Evolutionary conservation across 2,113 vertebrate species (phyloP), one percentile per base, ranked within the genome.

Genomic region (Thermophis baileyi): DNA sequence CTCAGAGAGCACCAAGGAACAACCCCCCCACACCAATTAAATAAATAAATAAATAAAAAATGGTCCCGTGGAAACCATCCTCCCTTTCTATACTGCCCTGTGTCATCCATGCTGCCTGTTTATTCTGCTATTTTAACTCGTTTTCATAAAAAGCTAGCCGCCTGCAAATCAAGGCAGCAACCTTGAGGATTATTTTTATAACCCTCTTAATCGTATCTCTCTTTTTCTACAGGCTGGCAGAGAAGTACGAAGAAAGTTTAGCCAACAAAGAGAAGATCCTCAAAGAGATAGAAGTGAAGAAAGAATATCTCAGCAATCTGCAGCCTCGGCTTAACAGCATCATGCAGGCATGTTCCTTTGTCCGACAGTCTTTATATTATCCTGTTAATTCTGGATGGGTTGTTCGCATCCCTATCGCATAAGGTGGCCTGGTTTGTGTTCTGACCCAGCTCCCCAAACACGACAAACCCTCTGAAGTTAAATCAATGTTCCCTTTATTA

Each of bases 211-310:
- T 81, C 0, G 1, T 51, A 0, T 50, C n/a, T 88, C 87, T 93
- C 12, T 49, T 63, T 25, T 22, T 0, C 1, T 81, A 3, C 93
- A 99, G 99, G 96, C 96, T 99, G 97, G 99, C 99, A 35, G 99
- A 99, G 96, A 98, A 99, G 93, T 99, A 99, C 95, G 98, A 98
- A 94, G 99, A 99, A 55, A 98, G 98, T 12, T 97, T 98, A 94
- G 96, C 98, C 69, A 98, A 97, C 94, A 99, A 99, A 96, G 99
- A 99, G 96, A 99, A 99, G 96, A 99, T 99, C 93, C 97, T 99
- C 94, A 99, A 99, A 96, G 98, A 98, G 97, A 99, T 99, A 0
- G 99, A 99, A 94, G 98, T 99, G 94, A 99, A 99, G 97, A 99
- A 99, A 95, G 99, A 99, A 49, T 99, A 99, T 89, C 98, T 99